phyloP scores from a whole-genome alignment of 2,113 vertebrate species.

The Chroicocephalus ridibundus region DNA sequence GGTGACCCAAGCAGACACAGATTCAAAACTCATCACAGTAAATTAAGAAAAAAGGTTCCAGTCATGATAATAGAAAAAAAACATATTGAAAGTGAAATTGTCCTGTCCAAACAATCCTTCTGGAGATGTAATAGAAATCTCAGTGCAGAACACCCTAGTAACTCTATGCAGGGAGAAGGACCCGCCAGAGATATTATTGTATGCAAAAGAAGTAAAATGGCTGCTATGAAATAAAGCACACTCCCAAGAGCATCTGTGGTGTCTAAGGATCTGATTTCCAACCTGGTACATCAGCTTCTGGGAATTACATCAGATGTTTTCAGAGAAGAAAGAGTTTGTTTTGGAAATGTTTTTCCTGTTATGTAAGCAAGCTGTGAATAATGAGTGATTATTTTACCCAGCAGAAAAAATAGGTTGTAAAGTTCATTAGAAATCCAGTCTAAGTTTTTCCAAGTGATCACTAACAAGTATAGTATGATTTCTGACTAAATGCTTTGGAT shows the following conservation, averaged over 20 bases:
- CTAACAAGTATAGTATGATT: neutral
- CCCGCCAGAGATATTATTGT: neutral
- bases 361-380: constrained; percentile 17
- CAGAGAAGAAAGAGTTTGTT: constrained; percentile 36
- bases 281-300: constrained; percentile 1
- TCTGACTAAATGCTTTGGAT: neutral
- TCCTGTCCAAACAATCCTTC: neutral
- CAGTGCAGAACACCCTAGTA: neutral
- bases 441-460: constrained; percentile 12
- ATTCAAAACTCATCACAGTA: neutral
- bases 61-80: neutral
- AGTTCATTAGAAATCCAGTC: neutral
- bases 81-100: neutral
- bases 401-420: constrained; percentile 27
- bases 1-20: neutral
- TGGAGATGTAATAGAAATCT: neutral
- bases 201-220: neutral
- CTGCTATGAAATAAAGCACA: neutral
- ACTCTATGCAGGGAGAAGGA: neutral
- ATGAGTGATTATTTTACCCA: neutral
- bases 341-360: constrained; percentile 41
- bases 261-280: constrained; percentile 9
- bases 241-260: neutral
- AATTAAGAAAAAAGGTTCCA: neutral
- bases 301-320: constrained; percentile 59